These are phyloP conservation scores for Anolis carolinensis DNA, from an alignment of 2,113 vertebrate species.

Conservation along the genomic window DNA sequence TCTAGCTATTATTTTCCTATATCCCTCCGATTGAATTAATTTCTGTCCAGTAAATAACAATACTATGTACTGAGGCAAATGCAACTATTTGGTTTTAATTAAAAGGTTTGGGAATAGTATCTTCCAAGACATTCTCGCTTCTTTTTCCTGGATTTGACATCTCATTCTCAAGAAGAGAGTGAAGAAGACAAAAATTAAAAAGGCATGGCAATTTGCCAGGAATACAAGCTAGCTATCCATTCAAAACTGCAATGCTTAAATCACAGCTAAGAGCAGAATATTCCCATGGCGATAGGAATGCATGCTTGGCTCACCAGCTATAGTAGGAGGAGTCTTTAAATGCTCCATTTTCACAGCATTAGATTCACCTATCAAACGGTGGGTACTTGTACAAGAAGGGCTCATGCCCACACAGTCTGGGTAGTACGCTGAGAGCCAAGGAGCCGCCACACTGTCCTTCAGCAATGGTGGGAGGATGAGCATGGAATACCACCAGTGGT, in stretches of 20 bases:
- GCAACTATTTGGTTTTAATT: not conserved
- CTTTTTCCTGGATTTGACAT: not conserved
- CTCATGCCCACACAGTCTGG: constrained; percentile 99
- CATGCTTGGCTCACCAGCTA: constrained; percentile 70
- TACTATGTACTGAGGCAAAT: not conserved
- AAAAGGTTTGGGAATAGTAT: not conserved
- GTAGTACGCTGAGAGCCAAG: constrained; percentile 93
- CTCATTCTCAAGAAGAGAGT: not conserved
- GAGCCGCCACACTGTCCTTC: constrained; percentile 93
- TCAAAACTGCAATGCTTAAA: not conserved
- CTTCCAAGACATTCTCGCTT: not conserved
- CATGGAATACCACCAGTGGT: constrained; percentile 98
- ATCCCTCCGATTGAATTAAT: not conserved
- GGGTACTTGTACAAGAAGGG: constrained; percentile 87
- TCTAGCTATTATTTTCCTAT: not conserved
- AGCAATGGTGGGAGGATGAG: constrained; percentile 94
- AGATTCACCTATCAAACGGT: constrained; percentile 67
- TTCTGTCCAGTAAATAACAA: not conserved
- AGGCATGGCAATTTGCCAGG: not conserved
- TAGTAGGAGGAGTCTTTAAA: constrained; percentile 74
- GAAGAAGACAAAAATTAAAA: not conserved
- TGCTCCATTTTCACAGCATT: constrained; percentile 83
- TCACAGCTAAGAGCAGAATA: not conserved
- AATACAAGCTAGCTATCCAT: not conserved
- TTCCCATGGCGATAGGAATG: constrained; percentile 30